phyloP scores from a whole-genome alignment of 53 echinoderm and acorn worm species.

The Holothuria scabra region DNA sequence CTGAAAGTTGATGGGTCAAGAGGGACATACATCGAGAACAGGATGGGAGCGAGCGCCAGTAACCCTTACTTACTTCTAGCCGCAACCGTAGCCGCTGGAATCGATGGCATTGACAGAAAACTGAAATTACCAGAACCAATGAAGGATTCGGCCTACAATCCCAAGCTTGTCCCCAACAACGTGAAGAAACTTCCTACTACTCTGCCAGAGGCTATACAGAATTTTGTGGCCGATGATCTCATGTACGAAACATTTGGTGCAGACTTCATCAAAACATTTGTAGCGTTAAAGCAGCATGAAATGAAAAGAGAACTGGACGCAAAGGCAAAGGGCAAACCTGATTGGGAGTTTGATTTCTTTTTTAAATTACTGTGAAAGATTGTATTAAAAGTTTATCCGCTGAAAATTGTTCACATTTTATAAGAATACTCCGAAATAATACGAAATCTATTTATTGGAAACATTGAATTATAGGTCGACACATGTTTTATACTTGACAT shows the following conservation, averaged over 20 bases:
- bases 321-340: slow-evolving; percentile 33
- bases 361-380: slow-evolving; percentile 47
- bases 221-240: slow-evolving; percentile 62
- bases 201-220: slow-evolving; percentile 61
- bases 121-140: slow-evolving; percentile 55
- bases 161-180: slow-evolving; percentile 48
- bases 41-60: slow-evolving; percentile 67
- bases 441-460: too few species aligned
- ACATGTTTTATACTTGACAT: too few species aligned
- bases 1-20: slow-evolving; percentile 57
- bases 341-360: slow-evolving; percentile 59
- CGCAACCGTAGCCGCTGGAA: slow-evolving; percentile 74
- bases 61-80: slow-evolving; percentile 83
- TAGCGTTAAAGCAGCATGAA: slow-evolving; percentile 53
- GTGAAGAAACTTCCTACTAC: slow-evolving; percentile 58
- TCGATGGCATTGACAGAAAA: slow-evolving; percentile 79
- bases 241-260: slow-evolving; percentile 71
- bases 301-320: slow-evolving; percentile 56
- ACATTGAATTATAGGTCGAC: too few species aligned
- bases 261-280: slow-evolving; percentile 71
- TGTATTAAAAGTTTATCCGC: background rate
- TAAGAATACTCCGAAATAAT: too few species aligned
- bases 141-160: slow-evolving; percentile 51
- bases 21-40: slow-evolving; percentile 64
- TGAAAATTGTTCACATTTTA: too few species aligned